Base-by-base conservation (phyloP, 2,797 vertebrate genomes). In the Anableps anableps region DNA sequence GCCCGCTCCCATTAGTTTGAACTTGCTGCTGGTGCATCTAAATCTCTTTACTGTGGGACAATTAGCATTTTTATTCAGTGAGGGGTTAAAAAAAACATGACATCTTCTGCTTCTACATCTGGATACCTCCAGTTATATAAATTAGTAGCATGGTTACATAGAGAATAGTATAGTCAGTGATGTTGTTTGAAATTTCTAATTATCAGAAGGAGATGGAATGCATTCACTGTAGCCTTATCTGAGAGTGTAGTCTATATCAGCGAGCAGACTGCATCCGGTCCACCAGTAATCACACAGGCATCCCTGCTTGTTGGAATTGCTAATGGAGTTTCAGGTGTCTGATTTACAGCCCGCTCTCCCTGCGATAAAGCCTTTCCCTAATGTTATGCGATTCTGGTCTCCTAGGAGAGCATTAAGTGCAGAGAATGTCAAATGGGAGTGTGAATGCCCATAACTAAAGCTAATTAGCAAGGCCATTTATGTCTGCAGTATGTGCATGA, bases 301-400 rank as follows among this genome's bases (percentile, higher is more conserved):
- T 82, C 82, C 80, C 77, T 79, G 84, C 84, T 88, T 84, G 79
- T 78, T 88, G 86, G 80, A 89, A 88, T 89, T 77, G 53, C 86
- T 92, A 93, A 93, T 91, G 76, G 80, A 73, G 85, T 92, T 93
- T 91, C 89, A 92, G 91, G 91, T 90, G 86, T 80, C 82, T 92
- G 90, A 93, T 93, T 91, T 93, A 88, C 88, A 88, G 75, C 76
- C 83, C 83, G 66, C 75, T 72, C 70, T 82, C 48, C 62, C 75
- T 66, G 26, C 78, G 83, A 90, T 82, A 75, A 87, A 86, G 85
- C 83, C 85, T 78, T 80, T 51, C 78, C 62, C 68, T 85, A 89
- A 91, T 88, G 86, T 90, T 89, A 85, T 91, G 84, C 78, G 79
- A 68, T 81, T 87, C 80, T 76, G 47, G 53, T 90, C 88, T 86